Percentiles rank a stretch among this genome's conserved stretches.
phyloP scores from a whole-genome alignment of 2,888 invertebrate genomes.

The Gortyna flavago region DNA sequence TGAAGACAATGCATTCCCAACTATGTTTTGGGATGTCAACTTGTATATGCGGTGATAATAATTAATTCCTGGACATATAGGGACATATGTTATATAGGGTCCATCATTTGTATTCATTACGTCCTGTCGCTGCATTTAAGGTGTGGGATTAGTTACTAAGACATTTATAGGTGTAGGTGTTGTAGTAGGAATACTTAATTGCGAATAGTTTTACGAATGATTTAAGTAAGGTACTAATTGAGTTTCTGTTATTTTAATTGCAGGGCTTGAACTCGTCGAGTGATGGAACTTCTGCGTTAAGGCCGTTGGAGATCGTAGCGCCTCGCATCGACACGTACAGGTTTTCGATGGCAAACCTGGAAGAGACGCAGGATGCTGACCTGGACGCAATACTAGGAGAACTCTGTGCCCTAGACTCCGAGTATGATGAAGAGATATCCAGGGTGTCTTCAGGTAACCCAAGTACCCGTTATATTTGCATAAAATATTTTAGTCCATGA shows the following conservation, averaged over 20 bases:
- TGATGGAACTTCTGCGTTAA: conserved; percentile 89
- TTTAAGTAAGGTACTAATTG: not conserved
- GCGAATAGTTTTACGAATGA: conserved; percentile 28
- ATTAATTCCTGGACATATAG: conserved; percentile 76
- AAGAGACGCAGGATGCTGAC: conserved; percentile 99
- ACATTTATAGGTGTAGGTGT: conserved; percentile 67
- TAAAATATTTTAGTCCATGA: not conserved
- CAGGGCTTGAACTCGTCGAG: conserved; percentile 92
- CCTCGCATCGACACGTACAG: conserved; percentile 97
- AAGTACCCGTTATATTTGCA: not conserved
- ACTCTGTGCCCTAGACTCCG: conserved; percentile 96
- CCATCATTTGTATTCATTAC: conserved; percentile 77
- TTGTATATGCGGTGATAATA: conserved; percentile 76
- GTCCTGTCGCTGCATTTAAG: conserved; percentile 67
- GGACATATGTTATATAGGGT: conserved; percentile 53
- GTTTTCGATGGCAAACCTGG: conserved; percentile 98
- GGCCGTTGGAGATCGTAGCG: conserved; percentile 93
- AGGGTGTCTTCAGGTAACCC: conserved; percentile 82
- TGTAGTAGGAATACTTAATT: conserved; percentile 64
- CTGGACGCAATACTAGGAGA: conserved; percentile 99
- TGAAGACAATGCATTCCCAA: conserved; percentile 77
- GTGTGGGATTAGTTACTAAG: conserved; percentile 73
- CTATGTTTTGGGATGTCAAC: conserved; percentile 79
- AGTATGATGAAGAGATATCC: conserved; percentile 90
- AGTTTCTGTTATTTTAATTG: conserved; percentile 76